phyloP scores from a whole-genome alignment of 2,888 invertebrate species.

The Cactoblastis cactorum region DNA sequence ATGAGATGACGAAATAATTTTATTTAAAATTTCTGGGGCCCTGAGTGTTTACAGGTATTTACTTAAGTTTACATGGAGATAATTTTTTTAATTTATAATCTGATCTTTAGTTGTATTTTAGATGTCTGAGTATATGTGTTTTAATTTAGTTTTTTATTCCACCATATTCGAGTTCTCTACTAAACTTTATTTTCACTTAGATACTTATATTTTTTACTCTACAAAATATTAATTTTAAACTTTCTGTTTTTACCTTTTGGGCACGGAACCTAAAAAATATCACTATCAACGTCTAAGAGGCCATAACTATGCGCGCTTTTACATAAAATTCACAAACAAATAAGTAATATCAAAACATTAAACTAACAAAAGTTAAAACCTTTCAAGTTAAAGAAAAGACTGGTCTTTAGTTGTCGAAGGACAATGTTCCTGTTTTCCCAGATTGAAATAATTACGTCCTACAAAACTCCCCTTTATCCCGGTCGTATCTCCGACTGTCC shows the following conservation, averaged over 20 bases:
- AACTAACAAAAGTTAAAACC: not conserved
- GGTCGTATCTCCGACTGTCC: constrained; percentile 48
- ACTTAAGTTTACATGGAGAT: not conserved
- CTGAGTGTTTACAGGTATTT: not conserved
- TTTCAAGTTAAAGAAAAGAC: constrained; percentile 22
- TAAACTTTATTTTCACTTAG: too few relatives aligned
- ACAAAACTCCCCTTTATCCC: constrained; percentile 59
- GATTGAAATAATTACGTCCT: constrained; percentile 59
- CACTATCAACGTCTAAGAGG: too few relatives aligned
- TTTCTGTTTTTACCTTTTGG: too few relatives aligned
- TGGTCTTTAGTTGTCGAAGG: constrained; percentile 23
- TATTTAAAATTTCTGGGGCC: not conserved
- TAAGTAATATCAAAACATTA: not conserved
- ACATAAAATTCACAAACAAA: too few relatives aligned
- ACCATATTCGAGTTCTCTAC: too few relatives aligned
- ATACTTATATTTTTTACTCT: too few relatives aligned
- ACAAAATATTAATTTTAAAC: too few relatives aligned
- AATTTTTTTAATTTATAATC: not conserved
- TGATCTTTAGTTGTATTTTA: too few relatives aligned
- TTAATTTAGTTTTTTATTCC: too few relatives aligned
- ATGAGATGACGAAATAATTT: not conserved
- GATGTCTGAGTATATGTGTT: too few relatives aligned
- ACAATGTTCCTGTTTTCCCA: constrained; percentile 25
- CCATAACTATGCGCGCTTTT: too few relatives aligned
- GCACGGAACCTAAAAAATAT: too few relatives aligned